phyloP scores from a whole-genome alignment of 2,797 vertebrate species.

The Gadopsis bispinosus region DNA sequence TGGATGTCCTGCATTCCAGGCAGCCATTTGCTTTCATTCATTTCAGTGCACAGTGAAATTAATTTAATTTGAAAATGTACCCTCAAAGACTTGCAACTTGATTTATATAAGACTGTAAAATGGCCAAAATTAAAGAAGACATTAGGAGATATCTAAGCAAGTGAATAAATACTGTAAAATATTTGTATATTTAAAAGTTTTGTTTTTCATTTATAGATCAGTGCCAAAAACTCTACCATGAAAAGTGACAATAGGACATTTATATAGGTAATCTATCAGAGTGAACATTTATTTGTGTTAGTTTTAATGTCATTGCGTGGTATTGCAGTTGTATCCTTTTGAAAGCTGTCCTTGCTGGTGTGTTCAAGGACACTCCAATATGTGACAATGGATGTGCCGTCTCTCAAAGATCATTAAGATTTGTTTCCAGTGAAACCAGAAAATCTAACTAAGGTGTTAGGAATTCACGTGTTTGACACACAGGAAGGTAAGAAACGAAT shows the following conservation, averaged over 20 bases:
- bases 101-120: neutral
- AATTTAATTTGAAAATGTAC: neutral
- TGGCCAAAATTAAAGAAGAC: neutral
- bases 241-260: neutral
- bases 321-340: neutral
- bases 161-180: neutral
- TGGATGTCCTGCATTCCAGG: neutral
- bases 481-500: neutral
- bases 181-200: neutral
- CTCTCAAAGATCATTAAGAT: neutral
- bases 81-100: neutral
- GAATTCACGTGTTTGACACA: neutral
- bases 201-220: neutral
- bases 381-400: neutral
- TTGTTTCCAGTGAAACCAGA: neutral
- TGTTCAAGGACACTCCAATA: neutral
- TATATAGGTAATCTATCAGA: neutral
- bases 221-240: neutral
- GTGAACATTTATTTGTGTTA: neutral
- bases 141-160: neutral
- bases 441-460: neutral
- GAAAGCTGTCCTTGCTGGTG: neutral
- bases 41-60: neutral
- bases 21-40: neutral
- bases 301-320: neutral